Evolutionary conservation across 2,888 invertebrate species (phyloP).

Genomic region (Euplexia lucipara): DNA sequence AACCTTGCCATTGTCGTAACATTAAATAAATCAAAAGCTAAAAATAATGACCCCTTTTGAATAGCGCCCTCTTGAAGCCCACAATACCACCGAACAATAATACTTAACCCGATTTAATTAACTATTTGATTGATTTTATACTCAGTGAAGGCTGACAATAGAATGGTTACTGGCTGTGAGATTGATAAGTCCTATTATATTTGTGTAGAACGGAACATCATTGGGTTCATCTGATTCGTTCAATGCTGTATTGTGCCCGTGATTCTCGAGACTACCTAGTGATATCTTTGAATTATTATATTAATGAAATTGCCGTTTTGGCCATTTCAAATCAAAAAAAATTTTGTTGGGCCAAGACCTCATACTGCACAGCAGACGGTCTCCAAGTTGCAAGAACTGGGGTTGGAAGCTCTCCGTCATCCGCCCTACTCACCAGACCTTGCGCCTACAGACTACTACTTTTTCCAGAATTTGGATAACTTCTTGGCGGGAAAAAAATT

Average conservation of each 20-base stretch:
- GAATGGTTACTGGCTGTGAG: constrained; percentile 16
- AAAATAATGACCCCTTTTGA: not conserved
- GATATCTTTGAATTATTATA: not conserved
- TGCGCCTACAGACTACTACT: no score
- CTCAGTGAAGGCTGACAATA: constrained; percentile 8
- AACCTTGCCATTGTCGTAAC: not conserved
- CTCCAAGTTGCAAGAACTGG: no score
- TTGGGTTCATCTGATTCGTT: constrained; percentile 22
- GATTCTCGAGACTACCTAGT: not conserved
- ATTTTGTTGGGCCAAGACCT: no score
- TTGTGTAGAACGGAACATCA: constrained; percentile 23
- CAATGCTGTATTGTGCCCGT: not conserved
- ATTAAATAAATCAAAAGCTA: not conserved
- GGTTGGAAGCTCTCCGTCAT: no score
- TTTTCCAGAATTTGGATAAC: no score
- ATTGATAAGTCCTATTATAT: constrained; percentile 42
- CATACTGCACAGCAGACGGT: no score
- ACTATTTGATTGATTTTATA: constrained; percentile 48
- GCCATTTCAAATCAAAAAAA: no score
- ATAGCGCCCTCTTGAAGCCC: constrained; percentile 1
- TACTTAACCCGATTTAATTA: constrained; percentile 46
- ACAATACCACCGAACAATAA: constrained; percentile 28
- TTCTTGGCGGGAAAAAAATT: no score
- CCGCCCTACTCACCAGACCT: no score
- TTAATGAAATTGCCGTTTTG: no score